Percentiles rank a stretch among this genome's conserved stretches.
Conservation (phyloP, 2,888 invertebrate genomes). For the Carterocephalus palaemon region DNA sequence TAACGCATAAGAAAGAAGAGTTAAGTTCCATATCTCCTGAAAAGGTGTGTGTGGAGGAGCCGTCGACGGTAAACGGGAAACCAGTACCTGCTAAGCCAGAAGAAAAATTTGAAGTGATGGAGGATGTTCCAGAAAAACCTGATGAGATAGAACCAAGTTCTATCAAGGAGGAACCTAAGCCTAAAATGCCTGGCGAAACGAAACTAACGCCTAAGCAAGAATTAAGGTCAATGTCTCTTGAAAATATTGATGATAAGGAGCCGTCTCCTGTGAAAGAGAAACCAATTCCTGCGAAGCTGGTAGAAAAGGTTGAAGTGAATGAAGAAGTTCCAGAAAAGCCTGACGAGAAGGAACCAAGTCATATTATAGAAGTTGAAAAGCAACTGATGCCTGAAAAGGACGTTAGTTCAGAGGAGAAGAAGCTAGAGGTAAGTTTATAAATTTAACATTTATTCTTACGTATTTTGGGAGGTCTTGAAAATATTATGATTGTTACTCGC, state of each 20-base stretch:
- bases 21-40: too few relatives aligned
- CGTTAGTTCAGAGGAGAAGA: not conserved
- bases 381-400: slow-evolving; percentile 4
- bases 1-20: too few relatives aligned
- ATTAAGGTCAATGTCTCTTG: not conserved
- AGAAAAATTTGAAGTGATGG: not conserved
- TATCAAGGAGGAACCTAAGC: not conserved
- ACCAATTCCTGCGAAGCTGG: slow-evolving; percentile 5
- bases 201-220: slow-evolving; percentile 2
- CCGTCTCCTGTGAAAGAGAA: slow-evolving; percentile 11
- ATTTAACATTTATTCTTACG: too few relatives aligned
- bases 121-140: not conserved
- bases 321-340: slow-evolving; percentile 6
- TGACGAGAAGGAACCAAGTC: slow-evolving; percentile 4
- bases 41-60: too few relatives aligned
- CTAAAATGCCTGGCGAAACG: too few relatives aligned
- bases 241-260: slow-evolving; percentile 8
- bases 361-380: slow-evolving; percentile 4
- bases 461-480: too few relatives aligned
- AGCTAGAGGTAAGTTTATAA: too few relatives aligned
- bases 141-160: slow-evolving; percentile 11
- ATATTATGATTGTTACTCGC: too few relatives aligned
- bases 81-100: too few relatives aligned
- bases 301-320: slow-evolving; percentile 24
- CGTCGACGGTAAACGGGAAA: too few relatives aligned